Conservation (phyloP, 2,797 vertebrate species). For the Denticeps clupeoides region DNA sequence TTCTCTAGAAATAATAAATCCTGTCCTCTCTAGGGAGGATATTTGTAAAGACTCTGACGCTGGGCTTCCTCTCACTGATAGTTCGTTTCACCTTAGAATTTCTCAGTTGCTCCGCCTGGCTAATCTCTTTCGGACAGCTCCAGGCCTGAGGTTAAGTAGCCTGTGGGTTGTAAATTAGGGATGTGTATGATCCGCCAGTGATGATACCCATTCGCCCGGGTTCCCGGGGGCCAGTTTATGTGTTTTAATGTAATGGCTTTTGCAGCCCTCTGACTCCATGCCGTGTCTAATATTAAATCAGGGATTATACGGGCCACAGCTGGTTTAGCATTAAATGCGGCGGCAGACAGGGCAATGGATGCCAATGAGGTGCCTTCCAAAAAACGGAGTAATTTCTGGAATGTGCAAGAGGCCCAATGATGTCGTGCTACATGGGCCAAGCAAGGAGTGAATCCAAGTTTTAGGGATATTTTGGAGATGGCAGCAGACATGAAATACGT, state of each 20-base stretch:
- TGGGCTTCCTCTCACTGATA: too few species aligned
- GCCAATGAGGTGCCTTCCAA: slow-evolving; percentile 3
- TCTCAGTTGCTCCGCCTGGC: too few species aligned
- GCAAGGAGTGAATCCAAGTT: background rate
- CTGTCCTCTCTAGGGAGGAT: too few species aligned
- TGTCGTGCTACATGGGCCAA: slow-evolving; percentile 12
- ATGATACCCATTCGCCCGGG: slow-evolving; percentile 4
- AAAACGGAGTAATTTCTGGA: background rate
- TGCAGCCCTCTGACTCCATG: slow-evolving; percentile 13
- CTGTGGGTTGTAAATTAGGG: slow-evolving; percentile 8
- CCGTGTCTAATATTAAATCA: slow-evolving; percentile 17
- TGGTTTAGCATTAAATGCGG: slow-evolving; percentile 18
- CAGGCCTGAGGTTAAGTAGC: background rate
- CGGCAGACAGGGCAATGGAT: background rate
- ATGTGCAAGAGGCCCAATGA: slow-evolving; percentile 2
- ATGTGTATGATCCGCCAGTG: background rate
- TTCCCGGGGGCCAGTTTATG: slow-evolving; percentile 8
- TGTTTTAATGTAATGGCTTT: slow-evolving; percentile 20
- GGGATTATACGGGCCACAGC: slow-evolving; percentile 16
- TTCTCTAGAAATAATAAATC: too few species aligned
- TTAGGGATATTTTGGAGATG: background rate
- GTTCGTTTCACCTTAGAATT: too few species aligned
- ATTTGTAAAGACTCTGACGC: too few species aligned
- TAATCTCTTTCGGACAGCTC: too few species aligned
- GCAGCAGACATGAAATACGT: slow-evolving; percentile 4